Percentiles rank a stretch among this genome's conserved stretches.
Conservation (phyloP, 2,888 invertebrate genomes). For the Copidosoma aretas region DNA sequence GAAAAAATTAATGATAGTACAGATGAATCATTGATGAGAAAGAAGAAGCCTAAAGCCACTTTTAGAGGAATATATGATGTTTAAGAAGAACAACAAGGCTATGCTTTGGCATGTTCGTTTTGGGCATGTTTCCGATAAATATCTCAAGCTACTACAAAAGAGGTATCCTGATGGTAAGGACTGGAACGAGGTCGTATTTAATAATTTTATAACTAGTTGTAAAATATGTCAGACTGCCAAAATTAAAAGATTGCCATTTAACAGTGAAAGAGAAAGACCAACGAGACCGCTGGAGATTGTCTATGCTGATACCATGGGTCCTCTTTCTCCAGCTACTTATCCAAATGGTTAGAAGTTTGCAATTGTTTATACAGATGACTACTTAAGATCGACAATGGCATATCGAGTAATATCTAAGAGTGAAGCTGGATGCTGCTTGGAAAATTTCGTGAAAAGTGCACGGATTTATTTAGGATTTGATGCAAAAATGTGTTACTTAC, state of each 20-base stretch:
- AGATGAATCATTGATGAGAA: slow-evolving; percentile 18
- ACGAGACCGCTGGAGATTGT: too few relatives aligned
- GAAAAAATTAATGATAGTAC: too few relatives aligned
- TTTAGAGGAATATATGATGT: slow-evolving; percentile 16
- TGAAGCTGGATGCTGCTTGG: slow-evolving; percentile 34
- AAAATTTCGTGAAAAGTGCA: slow-evolving; percentile 39
- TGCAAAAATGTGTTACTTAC: slow-evolving; percentile 43
- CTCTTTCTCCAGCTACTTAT: slow-evolving; percentile 34
- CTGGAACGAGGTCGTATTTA: slow-evolving; percentile 38
- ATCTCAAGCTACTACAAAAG: slow-evolving; percentile 42
- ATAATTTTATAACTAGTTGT: slow-evolving; percentile 43
- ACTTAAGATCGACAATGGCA: too few relatives aligned
- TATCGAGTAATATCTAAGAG: slow-evolving; percentile 40
- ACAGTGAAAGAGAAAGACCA: slow-evolving; percentile 30
- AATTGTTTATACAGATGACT: too few relatives aligned
- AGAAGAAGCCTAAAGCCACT: not conserved
- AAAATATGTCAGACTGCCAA: too few relatives aligned
- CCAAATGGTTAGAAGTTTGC: slow-evolving; percentile 40
- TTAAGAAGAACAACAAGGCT: slow-evolving; percentile 36
- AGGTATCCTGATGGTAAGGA: slow-evolving; percentile 22
- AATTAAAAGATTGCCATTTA: too few relatives aligned
- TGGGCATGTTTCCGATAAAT: slow-evolving; percentile 41
- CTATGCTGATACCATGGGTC: slow-evolving; percentile 42
- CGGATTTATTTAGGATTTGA: slow-evolving; percentile 42
- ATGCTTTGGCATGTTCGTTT: too few relatives aligned